Percentiles rank a stretch among this genome's conserved stretches.
phyloP scores from a whole-genome alignment of 2,113 vertebrate species.

The Phodopus roborovskii region DNA sequence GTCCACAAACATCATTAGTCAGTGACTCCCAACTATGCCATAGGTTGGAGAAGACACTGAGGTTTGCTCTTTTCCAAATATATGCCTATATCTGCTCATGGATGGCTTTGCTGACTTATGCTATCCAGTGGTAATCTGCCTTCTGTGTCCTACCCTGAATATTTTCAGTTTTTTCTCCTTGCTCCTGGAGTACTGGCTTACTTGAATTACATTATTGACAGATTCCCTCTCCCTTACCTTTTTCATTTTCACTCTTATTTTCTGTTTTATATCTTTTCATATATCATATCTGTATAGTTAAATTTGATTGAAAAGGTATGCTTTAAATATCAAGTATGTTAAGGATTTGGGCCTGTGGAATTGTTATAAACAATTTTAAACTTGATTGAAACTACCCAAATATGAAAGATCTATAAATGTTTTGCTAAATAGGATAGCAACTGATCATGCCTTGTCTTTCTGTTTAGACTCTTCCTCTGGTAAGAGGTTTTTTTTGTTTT shows the following conservation, averaged over 20 bases:
- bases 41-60: constrained; percentile 49
- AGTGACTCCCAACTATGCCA: background rate
- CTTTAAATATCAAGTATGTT: constrained; percentile 46
- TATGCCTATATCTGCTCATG: constrained; percentile 33
- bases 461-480: constrained; percentile 1
- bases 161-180: background rate
- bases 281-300: constrained; percentile 43
- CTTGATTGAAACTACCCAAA: constrained; percentile 25
- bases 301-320: constrained; percentile 45
- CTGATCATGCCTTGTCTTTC: background rate
- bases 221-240: background rate
- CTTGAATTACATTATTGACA: background rate
- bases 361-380: constrained; percentile 17
- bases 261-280: background rate
- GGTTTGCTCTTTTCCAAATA: constrained; percentile 35
- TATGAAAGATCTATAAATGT: constrained; percentile 5
- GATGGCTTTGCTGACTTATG: constrained; percentile 9
- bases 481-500: constrained; percentile 23
- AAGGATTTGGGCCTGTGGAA: background rate
- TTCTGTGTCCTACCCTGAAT: background rate
- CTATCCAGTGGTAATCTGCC: background rate
- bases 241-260: background rate
- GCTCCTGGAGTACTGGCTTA: background rate
- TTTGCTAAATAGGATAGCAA: constrained; percentile 20
- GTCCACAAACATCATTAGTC: background rate